Evolutionary conservation across 1,140 invertebrate species (phyloP).

Genomic region (Coelopa frigida): DNA sequence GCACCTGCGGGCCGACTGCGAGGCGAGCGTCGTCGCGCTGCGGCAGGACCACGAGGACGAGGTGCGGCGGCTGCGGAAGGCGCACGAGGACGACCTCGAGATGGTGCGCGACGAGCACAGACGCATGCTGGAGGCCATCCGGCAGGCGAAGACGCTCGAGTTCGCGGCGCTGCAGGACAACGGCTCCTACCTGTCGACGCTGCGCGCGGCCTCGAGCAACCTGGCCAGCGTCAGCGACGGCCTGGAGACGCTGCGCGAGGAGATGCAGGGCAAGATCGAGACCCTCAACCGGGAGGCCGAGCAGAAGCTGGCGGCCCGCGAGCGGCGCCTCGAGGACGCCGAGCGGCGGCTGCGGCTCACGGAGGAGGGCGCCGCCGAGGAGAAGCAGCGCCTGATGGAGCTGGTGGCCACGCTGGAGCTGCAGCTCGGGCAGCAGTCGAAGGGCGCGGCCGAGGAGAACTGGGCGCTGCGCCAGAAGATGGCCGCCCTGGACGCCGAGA

Average conservation of each 20-base stretch:
- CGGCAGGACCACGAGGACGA: slow-evolving; percentile 43
- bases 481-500: slow-evolving; percentile 36
- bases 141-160: slow-evolving; percentile 44
- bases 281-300: slow-evolving; percentile 37
- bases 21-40: slow-evolving; percentile 38
- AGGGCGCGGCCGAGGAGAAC: slow-evolving; percentile 42
- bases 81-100: slow-evolving; percentile 40
- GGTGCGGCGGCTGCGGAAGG: slow-evolving; percentile 39
- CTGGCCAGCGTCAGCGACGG: slow-evolving; percentile 27
- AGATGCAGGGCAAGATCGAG: slow-evolving; percentile 35
- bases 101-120: slow-evolving; percentile 41
- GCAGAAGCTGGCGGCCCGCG: slow-evolving; percentile 36
- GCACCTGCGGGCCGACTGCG: slow-evolving; percentile 38
- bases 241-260: slow-evolving; percentile 28
- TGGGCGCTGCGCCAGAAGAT: slow-evolving; percentile 45
- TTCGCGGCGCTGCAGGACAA: slow-evolving; percentile 39
- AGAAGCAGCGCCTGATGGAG: slow-evolving; percentile 46
- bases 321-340: slow-evolving; percentile 41
- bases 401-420: slow-evolving; percentile 46
- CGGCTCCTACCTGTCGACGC: slow-evolving; percentile 42
- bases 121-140: slow-evolving; percentile 43
- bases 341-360: slow-evolving; percentile 43
- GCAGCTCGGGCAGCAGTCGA: slow-evolving; percentile 42
- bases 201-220: slow-evolving; percentile 42
- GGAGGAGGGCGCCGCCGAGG: slow-evolving; percentile 43